Evolutionary conservation across 2,797 vertebrate genomes (phyloP).

Genomic region (Phoxinus dragarum): DNA sequence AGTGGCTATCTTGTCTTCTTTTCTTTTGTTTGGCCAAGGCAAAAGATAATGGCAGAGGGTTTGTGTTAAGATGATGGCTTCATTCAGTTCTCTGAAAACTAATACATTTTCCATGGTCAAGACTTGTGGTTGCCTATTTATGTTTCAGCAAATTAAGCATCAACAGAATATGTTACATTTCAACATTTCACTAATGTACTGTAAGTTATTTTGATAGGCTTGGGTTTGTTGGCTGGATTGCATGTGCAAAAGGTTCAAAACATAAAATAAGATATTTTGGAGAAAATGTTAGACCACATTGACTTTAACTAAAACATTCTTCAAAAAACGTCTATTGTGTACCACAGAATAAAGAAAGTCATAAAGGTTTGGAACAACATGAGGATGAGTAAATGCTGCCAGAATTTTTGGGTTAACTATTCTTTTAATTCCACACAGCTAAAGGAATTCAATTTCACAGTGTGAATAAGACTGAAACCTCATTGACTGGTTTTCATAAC

Average conservation of each 20-base stretch:
- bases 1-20: conserved; percentile 44
- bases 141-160: background rate
- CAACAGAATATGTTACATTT: background rate
- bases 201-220: background rate
- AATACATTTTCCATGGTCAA: background rate
- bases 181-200: background rate
- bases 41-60: conserved; percentile 31
- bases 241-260: background rate
- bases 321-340: background rate
- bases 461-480: conserved; percentile 12
- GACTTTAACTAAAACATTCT: background rate
- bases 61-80: background rate
- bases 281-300: background rate
- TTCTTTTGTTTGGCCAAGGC: conserved; percentile 51
- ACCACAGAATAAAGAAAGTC: background rate
- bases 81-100: background rate
- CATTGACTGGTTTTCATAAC: conserved; percentile 73
- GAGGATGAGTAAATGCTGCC: background rate
- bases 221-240: background rate
- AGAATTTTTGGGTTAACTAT: background rate
- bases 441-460: background rate
- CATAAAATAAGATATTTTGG: background rate
- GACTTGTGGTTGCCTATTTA: background rate
- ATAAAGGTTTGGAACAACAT: background rate
- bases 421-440: background rate